These are phyloP conservation scores for Sicus ferrugineus DNA, from an alignment of 2,888 invertebrate species.

Conservation along the genomic window DNA sequence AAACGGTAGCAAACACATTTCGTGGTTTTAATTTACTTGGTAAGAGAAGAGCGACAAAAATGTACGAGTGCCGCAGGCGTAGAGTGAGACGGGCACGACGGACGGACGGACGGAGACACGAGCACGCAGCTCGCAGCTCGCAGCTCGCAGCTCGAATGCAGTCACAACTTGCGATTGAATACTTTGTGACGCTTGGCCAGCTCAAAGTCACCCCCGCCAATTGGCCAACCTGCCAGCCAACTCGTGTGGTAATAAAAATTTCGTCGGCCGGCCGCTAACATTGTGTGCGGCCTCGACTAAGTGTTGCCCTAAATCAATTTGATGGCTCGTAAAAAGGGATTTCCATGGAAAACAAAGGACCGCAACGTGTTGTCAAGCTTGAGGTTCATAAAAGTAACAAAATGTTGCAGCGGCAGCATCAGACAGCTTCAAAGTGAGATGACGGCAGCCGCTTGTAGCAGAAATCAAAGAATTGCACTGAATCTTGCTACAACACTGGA, in stretches of 20 bases:
- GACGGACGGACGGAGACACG: neutral
- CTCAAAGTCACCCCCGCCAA: neutral
- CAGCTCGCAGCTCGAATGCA: too few species aligned
- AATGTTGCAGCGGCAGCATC: slow-evolving; percentile 14
- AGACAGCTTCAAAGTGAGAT: too few species aligned
- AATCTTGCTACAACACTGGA: too few species aligned
- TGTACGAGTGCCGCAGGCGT: neutral
- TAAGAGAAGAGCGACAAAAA: neutral
- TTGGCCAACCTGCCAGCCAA: neutral
- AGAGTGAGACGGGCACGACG: neutral
- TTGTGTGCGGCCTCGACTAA: slow-evolving; percentile 31
- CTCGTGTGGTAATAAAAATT: neutral
- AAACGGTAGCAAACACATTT: slow-evolving; percentile 27
- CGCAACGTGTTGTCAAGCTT: neutral
- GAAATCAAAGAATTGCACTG: too few species aligned
- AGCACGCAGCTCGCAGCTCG: too few species aligned
- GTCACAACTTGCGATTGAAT: slow-evolving; percentile 7
- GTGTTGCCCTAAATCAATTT: slow-evolving; percentile 32
- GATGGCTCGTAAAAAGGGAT: slow-evolving; percentile 25
- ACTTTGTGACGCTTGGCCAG: neutral
- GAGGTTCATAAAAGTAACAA: slow-evolving; percentile 21
- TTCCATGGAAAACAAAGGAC: neutral
- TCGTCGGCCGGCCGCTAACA: slow-evolving; percentile 14
- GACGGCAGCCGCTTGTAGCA: too few species aligned
- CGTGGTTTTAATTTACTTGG: slow-evolving; percentile 22